Conservation (phyloP, 2,113 vertebrate genomes). For the Chlorodrepanis virens region DNA sequence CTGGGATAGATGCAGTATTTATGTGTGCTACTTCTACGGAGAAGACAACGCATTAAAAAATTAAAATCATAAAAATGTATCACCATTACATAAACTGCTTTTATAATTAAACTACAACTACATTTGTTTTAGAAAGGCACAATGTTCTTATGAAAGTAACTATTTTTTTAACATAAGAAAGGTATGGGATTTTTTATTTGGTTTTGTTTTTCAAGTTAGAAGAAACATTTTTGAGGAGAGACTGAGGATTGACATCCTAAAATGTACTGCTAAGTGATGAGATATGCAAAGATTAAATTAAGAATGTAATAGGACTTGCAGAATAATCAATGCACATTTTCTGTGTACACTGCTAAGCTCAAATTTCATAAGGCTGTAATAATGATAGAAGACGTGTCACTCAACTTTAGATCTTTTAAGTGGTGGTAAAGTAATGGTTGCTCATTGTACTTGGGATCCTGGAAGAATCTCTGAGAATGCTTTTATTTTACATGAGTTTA, state of each 20-base stretch:
- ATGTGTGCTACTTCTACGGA: constrained; percentile 18
- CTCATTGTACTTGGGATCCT: background rate
- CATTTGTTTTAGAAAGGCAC: background rate
- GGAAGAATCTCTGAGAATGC: background rate
- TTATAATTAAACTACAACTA: background rate
- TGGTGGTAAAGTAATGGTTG: background rate
- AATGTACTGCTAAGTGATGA: background rate
- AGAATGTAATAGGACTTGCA: background rate
- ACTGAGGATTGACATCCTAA: background rate
- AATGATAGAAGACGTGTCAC: background rate
- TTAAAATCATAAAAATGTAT: background rate
- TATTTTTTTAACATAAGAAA: background rate
- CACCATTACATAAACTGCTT: background rate
- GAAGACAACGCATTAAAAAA: background rate
- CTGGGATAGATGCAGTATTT: constrained; percentile 18
- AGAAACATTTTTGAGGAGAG: background rate
- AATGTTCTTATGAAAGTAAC: background rate
- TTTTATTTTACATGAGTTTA: constrained; percentile 5
- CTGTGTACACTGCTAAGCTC: background rate
- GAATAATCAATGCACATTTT: background rate
- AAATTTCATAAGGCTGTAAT: background rate
- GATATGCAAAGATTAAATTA: background rate
- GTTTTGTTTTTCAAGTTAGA: background rate
- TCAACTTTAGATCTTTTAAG: background rate
- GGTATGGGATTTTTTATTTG: background rate